Base-by-base conservation (phyloP, 2,113 vertebrate genomes). In the Erpornis zantholeuca region DNA sequence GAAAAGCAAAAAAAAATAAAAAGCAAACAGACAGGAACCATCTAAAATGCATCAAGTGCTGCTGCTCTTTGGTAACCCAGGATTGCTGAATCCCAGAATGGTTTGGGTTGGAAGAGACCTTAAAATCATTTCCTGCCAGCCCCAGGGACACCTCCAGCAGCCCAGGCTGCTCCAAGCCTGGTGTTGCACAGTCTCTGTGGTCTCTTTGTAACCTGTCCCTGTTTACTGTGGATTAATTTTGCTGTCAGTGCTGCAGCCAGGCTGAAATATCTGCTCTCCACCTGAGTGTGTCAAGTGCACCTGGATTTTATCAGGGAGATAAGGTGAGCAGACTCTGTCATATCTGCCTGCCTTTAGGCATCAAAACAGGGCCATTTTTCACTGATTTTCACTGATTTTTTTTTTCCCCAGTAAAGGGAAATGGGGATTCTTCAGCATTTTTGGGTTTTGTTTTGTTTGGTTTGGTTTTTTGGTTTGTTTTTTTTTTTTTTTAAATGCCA, bases 31-130 rank as follows among this genome's bases (percentile, higher is more conserved):
- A 76, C 64, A 87, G 0, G 1, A 75, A 19, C 25, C 72, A 15
- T 5, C 36, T 47, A 31, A 64, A 82, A 54, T 3, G 17, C n/a
- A 40, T 16, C 0, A 0, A 66, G 33, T 23, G 47, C 56, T 89
- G 73, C 73, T 84, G 35, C 31, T 54, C 49, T 78, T 47, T 25
- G 38, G 23, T 35, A 50, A 9, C 56, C 21, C 20, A n/a, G 75
- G 45, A 59, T 12, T 0, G 1, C 14, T 38, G 28, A 60, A 61
- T 31, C 29, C n/a, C 33, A 29, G 45, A 29, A 20, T 3, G 16
- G 38, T 31, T 76, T 61, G 47, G n/a, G 6, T n/a, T 22, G 47
- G 70, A 53, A 35, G 21, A 25, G 38, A 29, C 47, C 15, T 47
- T 31, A 35, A 68, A 82, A 68, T 15, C 53, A 29, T 25, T 28